Evolutionary conservation across 2,113 vertebrate species (phyloP).

Genomic region (Coptodon rendalli): DNA sequence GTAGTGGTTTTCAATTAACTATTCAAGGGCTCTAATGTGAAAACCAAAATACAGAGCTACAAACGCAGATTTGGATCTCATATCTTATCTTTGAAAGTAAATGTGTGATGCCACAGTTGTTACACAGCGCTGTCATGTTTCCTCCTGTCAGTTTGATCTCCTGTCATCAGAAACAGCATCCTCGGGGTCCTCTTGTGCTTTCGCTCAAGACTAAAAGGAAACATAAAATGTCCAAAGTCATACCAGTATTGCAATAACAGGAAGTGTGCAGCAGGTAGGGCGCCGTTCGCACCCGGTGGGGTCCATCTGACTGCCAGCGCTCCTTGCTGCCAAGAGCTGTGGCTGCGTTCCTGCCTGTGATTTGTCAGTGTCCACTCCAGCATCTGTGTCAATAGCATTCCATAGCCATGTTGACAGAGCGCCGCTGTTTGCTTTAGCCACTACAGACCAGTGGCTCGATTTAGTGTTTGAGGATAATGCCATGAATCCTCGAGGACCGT

Average conservation of each 20-base stretch:
- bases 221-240: background rate
- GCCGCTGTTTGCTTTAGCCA: constrained; percentile 65
- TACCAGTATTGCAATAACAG: constrained; percentile 46
- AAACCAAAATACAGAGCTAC: background rate
- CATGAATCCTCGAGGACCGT: constrained; percentile 59
- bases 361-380: constrained; percentile 56
- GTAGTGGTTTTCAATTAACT: constrained; percentile 7
- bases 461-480: constrained; percentile 65
- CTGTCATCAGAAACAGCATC: background rate
- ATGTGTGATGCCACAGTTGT: background rate
- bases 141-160: background rate
- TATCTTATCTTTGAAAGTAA: background rate
- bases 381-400: constrained; percentile 78
- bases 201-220: background rate
- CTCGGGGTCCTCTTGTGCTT: background rate
- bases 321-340: constrained; percentile 34
- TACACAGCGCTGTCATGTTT: background rate
- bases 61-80: background rate
- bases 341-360: constrained; percentile 54
- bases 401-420: constrained; percentile 65
- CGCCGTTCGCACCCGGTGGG: constrained; percentile 13
- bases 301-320: constrained; percentile 21
- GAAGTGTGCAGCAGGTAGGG: constrained; percentile 52
- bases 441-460: constrained; percentile 59
- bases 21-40: background rate